Evolutionary conservation across 2,797 vertebrate species (phyloP).

Genomic region (Cirrhinus molitorella): DNA sequence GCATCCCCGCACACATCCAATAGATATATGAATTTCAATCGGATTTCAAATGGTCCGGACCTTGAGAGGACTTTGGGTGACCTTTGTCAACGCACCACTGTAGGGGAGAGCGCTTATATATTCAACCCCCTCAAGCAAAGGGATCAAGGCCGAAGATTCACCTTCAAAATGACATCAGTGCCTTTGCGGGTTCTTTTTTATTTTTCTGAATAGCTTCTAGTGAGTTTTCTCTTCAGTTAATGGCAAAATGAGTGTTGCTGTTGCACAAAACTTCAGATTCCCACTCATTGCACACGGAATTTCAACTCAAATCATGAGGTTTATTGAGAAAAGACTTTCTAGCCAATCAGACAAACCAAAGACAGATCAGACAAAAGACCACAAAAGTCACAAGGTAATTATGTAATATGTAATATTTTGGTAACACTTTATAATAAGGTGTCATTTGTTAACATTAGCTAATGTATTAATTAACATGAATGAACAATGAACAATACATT

Average conservation of each 20-base stretch:
- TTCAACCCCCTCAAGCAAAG: conserved; percentile 30
- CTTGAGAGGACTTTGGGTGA: conserved; percentile 67
- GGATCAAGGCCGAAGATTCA: conserved; percentile 46
- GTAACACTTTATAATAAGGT: too few species aligned
- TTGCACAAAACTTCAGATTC: not conserved
- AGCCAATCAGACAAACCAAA: too few species aligned
- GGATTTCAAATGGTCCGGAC: conserved; percentile 62
- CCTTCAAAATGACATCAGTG: conserved; percentile 46
- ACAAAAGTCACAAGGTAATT: too few species aligned
- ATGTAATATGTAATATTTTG: too few species aligned
- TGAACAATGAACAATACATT: too few species aligned
- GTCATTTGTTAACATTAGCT: too few species aligned
- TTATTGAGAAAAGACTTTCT: conserved; percentile 2
- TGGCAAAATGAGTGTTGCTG: not conserved
- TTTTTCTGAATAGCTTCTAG: conserved; percentile 19
- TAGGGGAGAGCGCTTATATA: conserved; percentile 39
- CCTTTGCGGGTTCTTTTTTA: conserved; percentile 13
- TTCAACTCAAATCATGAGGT: not conserved
- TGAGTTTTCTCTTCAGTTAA: conserved; percentile 17
- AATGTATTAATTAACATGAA: too few species aligned
- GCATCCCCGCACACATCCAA: conserved; percentile 62
- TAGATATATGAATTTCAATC: conserved; percentile 68
- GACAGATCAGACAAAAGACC: too few species aligned
- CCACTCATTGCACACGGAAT: not conserved
- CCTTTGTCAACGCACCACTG: conserved; percentile 62